Conservation (phyloP, 2,888 invertebrate genomes). For the Acrobasis suavella region DNA sequence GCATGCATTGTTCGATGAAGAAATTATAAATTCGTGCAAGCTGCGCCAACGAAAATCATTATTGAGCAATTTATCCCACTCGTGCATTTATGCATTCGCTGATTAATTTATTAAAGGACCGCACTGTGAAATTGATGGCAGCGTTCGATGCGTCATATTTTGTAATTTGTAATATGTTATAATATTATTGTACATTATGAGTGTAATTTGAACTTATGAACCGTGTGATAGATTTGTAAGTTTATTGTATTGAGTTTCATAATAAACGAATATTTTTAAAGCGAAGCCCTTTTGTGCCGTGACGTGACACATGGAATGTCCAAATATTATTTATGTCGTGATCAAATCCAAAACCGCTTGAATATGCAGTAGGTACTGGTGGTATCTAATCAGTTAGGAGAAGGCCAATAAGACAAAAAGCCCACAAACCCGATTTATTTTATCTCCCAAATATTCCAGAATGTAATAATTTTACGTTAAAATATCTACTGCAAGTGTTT, state of each 20-base stretch:
- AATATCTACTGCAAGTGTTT: no score
- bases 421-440: no score
- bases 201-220: not conserved
- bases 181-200: not conserved
- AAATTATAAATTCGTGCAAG: constrained; percentile 59
- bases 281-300: no score
- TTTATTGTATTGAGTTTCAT: not conserved
- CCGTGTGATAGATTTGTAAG: not conserved
- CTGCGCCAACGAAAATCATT: constrained; percentile 61
- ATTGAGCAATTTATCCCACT: constrained; percentile 63
- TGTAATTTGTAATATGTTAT: not conserved
- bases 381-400: no score
- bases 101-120: constrained; percentile 70
- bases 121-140: constrained; percentile 58
- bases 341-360: no score
- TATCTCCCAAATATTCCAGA: no score
- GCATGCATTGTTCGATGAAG: constrained; percentile 29
- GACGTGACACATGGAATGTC: no score
- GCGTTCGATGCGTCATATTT: constrained; percentile 25
- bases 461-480: no score
- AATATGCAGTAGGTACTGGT: no score
- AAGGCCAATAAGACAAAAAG: no score
- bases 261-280: no score
- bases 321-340: no score
- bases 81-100: constrained; percentile 59